phyloP scores from a whole-genome alignment of 2,888 invertebrate genomes.

The Trissolcus japonicus region DNA sequence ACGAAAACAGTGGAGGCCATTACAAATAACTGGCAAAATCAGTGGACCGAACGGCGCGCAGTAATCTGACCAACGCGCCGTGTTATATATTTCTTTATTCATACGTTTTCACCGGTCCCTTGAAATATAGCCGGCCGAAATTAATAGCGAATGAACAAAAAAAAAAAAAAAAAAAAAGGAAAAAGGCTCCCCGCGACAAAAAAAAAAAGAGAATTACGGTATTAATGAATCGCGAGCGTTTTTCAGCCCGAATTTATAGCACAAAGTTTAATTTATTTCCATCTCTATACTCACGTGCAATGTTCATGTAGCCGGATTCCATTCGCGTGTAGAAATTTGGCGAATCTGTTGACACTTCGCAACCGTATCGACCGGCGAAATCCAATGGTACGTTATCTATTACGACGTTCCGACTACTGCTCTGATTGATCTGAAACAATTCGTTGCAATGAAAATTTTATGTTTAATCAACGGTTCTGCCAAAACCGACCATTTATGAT shows the following conservation, averaged over 20 bases:
- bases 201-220: constrained; percentile 31
- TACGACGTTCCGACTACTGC: constrained; percentile 78
- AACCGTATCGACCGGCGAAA: constrained; percentile 84
- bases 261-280: no score
- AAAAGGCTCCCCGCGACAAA: background rate
- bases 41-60: constrained; percentile 44
- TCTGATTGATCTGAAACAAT: constrained; percentile 67
- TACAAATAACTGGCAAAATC: constrained; percentile 52
- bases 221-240: constrained; percentile 36
- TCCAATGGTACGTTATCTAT: constrained; percentile 83
- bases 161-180: no score
- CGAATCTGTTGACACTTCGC: constrained; percentile 86
- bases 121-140: constrained; percentile 41
- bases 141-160: constrained; percentile 23
- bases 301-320: constrained; percentile 83
- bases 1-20: constrained; percentile 52
- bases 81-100: constrained; percentile 46
- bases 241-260: constrained; percentile 20
- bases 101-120: constrained; percentile 32
- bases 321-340: constrained; percentile 84
- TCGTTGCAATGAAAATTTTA: constrained; percentile 13
- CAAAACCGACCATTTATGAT: background rate
- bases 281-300: constrained; percentile 81
- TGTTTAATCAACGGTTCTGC: background rate
- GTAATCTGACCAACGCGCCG: constrained; percentile 44